phyloP scores from a whole-genome alignment of 2,888 invertebrate genomes.

The Crepidodera aurea region DNA sequence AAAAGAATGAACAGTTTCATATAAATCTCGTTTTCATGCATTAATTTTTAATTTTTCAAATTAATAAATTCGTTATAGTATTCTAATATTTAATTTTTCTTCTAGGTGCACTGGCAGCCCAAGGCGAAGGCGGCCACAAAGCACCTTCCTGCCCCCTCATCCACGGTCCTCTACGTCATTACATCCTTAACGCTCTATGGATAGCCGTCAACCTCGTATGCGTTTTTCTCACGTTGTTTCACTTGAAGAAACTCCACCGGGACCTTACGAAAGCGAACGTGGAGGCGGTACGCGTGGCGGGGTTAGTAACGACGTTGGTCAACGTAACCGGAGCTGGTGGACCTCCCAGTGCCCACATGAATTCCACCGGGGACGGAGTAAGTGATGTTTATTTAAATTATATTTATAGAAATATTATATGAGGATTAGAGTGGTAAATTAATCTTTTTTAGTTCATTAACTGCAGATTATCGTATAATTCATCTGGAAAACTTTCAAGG shows the following conservation, averaged over 20 bases:
- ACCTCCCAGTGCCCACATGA: slow-evolving; percentile 51
- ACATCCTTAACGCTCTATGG: slow-evolving; percentile 90
- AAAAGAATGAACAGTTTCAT: too few species aligned
- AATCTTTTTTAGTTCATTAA: neutral
- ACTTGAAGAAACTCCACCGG: slow-evolving; percentile 81
- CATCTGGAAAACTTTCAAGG: neutral
- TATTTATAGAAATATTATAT: too few species aligned
- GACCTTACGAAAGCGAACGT: slow-evolving; percentile 85
- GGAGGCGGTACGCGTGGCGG: slow-evolving; percentile 83
- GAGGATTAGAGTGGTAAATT: too few species aligned
- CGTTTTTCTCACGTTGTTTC: slow-evolving; percentile 82
- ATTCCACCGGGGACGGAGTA: slow-evolving; percentile 49
- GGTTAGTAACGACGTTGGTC: slow-evolving; percentile 83
- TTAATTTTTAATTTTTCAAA: too few species aligned
- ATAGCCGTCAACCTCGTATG: slow-evolving; percentile 88
- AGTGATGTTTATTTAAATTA: slow-evolving; percentile 24
- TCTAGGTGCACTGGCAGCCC: slow-evolving; percentile 80
- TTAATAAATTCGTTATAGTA: too few species aligned
- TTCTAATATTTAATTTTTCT: neutral
- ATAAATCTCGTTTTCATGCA: too few species aligned
- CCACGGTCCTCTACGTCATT: slow-evolving; percentile 87
- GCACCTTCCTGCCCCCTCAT: slow-evolving; percentile 86
- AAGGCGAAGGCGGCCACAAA: slow-evolving; percentile 78
- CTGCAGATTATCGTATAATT: neutral
- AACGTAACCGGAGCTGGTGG: slow-evolving; percentile 76